Base-by-base conservation (phyloP, 2,888 invertebrate species). In the Alviniconcha strummeri region DNA sequence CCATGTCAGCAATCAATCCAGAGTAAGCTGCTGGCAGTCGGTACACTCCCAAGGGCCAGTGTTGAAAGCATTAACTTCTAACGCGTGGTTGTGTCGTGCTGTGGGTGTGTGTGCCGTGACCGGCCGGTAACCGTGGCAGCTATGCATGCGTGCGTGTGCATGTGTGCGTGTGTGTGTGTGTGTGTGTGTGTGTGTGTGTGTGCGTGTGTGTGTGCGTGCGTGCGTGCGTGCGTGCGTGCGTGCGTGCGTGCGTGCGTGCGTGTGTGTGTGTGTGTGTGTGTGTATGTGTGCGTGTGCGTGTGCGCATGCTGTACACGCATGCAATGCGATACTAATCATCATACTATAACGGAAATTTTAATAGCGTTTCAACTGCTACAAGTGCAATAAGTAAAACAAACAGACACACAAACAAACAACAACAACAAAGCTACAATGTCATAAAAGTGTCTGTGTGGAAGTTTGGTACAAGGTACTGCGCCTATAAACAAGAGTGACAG, bases 131-230 rank as follows among this genome's bases (percentile, higher is more conserved):
- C 15, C 11, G 64, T 64, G 64, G 64, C 15, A 15, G 64, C 15
- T 9, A 15, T 64, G 64, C 11, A 1, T 9, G 15, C 15, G 64
- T 64, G 64, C 15, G 64, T 64, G 15, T 64, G 64, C 15, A 4
- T 64, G 15, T 64, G 64, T 64, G 64, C 4, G 64, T 64, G 64
- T 64, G 64, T 15, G 64, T 64, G 64, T 64, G 64, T 4, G 64
- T 4, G 64, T 64, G 64, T 4, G 64, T 64, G 64, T 64, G 64
- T 8, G 69, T 13, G 69, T 69, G 69, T 69, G 69, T 13, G 17
- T 69, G 69, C 69, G 69, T 11, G 69, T 69, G 69, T 69, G 69
- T 69, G 69, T 69, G 69, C 15, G 69, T 69, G 69, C 15, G 69
- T 69, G 69, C 17, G 69, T 69, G 69, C 15, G 69, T 69, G 69